Conservation (phyloP, 1,140 invertebrate species). For the Thalassaphorura encarpata region DNA sequence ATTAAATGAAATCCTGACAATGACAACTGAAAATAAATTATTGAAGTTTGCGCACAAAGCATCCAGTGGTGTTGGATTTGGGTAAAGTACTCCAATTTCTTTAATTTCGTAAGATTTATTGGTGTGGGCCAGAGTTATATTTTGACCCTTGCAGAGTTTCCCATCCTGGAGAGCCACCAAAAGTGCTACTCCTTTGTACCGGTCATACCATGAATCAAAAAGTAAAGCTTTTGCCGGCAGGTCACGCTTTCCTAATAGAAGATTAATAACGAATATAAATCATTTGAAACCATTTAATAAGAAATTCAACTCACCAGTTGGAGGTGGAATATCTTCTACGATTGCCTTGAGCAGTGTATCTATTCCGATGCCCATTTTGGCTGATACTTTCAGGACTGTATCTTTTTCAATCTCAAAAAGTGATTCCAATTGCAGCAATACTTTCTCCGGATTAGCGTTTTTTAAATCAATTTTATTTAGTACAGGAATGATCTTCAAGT, state of each 20-base stretch:
- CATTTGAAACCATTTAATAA: background rate
- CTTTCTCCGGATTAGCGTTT: constrained; percentile 71
- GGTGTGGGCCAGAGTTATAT: constrained; percentile 52
- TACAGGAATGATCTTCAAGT: constrained; percentile 79
- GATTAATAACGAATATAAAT: background rate
- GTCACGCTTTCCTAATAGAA: constrained; percentile 35
- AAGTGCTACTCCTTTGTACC: constrained; percentile 55
- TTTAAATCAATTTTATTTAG: constrained; percentile 96
- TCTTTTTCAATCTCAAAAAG: constrained; percentile 71
- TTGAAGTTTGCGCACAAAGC: constrained; percentile 51
- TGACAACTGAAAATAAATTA: too few relatives aligned
- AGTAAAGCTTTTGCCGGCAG: constrained; percentile 65
- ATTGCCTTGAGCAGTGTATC: constrained; percentile 63
- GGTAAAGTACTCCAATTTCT: constrained; percentile 67
- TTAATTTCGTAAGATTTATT: constrained; percentile 67
- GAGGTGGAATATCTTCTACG: constrained; percentile 66
- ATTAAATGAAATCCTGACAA: background rate
- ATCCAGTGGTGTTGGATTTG: constrained; percentile 56
- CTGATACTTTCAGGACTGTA: constrained; percentile 65
- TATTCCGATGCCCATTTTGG: constrained; percentile 77
- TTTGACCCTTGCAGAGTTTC: constrained; percentile 52
- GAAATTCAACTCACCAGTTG: constrained; percentile 38
- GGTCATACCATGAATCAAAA: constrained; percentile 92
- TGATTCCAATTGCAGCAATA: constrained; percentile 64
- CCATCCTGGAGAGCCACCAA: constrained; percentile 72